Evolutionary conservation across 2,888 invertebrate species (phyloP).

Genomic region (Isoperla grammatica): DNA sequence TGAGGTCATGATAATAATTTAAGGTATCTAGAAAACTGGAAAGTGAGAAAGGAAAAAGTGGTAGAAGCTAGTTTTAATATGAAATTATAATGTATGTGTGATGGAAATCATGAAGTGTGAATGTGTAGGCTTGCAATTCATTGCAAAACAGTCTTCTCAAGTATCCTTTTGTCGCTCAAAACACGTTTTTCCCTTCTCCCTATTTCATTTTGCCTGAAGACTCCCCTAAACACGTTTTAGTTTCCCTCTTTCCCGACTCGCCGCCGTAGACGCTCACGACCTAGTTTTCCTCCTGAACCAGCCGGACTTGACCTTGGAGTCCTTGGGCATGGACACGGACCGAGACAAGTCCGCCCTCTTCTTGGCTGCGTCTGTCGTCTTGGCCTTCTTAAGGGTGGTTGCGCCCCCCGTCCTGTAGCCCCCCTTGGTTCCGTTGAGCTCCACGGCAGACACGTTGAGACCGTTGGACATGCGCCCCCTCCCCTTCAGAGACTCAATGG

Average conservation of each 20-base stretch:
- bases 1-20: slow-evolving; percentile 10
- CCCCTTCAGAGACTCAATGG: slow-evolving; percentile 41
- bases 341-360: slow-evolving; percentile 46
- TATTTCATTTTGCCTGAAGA: not conserved
- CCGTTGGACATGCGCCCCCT: slow-evolving; percentile 40
- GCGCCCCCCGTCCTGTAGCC: slow-evolving; percentile 44
- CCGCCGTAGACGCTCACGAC: not conserved
- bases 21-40: slow-evolving; percentile 1
- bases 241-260: not conserved
- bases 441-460: slow-evolving; percentile 22
- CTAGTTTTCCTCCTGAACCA: slow-evolving; percentile 56
- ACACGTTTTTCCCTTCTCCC: not conserved
- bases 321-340: slow-evolving; percentile 67
- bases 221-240: not conserved
- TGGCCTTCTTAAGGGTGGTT: slow-evolving; percentile 30
- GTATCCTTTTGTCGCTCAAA: not conserved
- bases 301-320: slow-evolving; percentile 63
- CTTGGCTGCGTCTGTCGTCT: slow-evolving; percentile 8
- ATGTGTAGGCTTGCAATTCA: too few species aligned
- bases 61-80: too few species aligned
- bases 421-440: slow-evolving; percentile 32
- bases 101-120: too few species aligned
- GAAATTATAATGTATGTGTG: too few species aligned
- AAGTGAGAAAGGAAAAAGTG: not conserved
- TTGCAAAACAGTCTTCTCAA: not conserved